phyloP scores from a whole-genome alignment of 1,140 invertebrate species.

The Drosophila orosa region DNA sequence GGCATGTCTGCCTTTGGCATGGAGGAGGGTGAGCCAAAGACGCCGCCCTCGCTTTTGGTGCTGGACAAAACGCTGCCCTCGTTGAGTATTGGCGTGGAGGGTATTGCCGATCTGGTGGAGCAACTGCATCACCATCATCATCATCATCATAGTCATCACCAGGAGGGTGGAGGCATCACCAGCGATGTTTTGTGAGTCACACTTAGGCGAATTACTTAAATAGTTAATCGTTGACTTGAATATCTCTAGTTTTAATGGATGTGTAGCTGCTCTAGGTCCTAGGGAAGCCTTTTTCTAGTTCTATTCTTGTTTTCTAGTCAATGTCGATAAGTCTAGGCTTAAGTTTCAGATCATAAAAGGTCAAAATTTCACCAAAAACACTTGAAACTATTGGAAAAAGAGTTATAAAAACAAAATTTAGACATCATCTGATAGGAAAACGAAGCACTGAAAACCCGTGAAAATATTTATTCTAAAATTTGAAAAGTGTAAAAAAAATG shows the following conservation, averaged over 20 bases:
- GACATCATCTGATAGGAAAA: neutral
- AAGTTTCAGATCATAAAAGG: constrained; percentile 2
- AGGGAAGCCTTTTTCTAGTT: constrained; percentile 19
- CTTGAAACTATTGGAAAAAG: neutral
- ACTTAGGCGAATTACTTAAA: constrained; percentile 46
- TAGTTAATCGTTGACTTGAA: constrained; percentile 39
- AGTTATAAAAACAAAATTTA: too few species aligned
- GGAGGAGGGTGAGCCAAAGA: constrained; percentile 53
- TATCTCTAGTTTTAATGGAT: constrained; percentile 8
- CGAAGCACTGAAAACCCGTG: too few species aligned
- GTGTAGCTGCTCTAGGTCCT: neutral
- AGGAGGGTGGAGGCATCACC: constrained; percentile 27
- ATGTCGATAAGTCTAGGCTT: constrained; percentile 12
- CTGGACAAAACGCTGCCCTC: constrained; percentile 75
- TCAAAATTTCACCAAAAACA: neutral
- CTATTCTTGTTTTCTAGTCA: constrained; percentile 45
- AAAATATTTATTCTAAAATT: too few species aligned
- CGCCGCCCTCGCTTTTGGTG: constrained; percentile 70
- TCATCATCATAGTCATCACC: constrained; percentile 29
- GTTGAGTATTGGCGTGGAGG: constrained; percentile 69
- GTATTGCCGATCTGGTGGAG: constrained; percentile 69
- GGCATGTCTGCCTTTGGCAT: constrained; percentile 55
- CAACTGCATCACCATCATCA: constrained; percentile 57
- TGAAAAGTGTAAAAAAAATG: too few species aligned
- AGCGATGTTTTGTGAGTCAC: constrained; percentile 30